Evolutionary conservation across 2,888 invertebrate genomes (phyloP).

Genomic region (Allophyes oxyacanthae): DNA sequence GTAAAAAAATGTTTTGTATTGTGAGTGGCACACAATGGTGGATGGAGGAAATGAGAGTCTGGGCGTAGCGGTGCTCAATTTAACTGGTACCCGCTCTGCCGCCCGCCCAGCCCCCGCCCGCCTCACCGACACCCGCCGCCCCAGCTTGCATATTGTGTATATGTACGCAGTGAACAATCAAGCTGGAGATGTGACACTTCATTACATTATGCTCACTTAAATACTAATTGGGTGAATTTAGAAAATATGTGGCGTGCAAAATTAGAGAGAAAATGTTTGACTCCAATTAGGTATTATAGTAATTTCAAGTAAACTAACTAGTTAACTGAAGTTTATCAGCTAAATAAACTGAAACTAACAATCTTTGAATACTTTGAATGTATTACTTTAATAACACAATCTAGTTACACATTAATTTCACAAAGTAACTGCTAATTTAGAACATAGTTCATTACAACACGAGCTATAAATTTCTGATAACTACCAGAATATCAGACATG

Average conservation of each 20-base stretch:
- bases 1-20: conserved; percentile 89
- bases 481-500: conserved; percentile 40
- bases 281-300: conserved; percentile 27
- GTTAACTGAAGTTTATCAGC: conserved; percentile 2
- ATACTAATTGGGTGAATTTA: conserved; percentile 37
- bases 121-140: conserved; percentile 37
- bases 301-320: conserved; percentile 22
- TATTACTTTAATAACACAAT: background rate
- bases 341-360: conserved; percentile 4
- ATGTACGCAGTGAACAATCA: conserved; percentile 73
- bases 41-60: conserved; percentile 88
- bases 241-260: conserved; percentile 19
- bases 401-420: conserved; percentile 1
- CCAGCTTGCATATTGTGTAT: conserved; percentile 64
- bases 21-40: conserved; percentile 86
- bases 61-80: conserved; percentile 85
- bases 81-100: conserved; percentile 78
- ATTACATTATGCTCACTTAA: conserved; percentile 49
- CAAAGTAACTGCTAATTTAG: conserved; percentile 23
- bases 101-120: conserved; percentile 53
- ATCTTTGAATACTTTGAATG: conserved; percentile 7
- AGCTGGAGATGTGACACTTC: conserved; percentile 63
- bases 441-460: conserved; percentile 25
- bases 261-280: conserved; percentile 22
- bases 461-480: conserved; percentile 22